Evolutionary conservation across 2,113 vertebrate genomes (phyloP).

Genomic region (Procapra przewalskii): DNA sequence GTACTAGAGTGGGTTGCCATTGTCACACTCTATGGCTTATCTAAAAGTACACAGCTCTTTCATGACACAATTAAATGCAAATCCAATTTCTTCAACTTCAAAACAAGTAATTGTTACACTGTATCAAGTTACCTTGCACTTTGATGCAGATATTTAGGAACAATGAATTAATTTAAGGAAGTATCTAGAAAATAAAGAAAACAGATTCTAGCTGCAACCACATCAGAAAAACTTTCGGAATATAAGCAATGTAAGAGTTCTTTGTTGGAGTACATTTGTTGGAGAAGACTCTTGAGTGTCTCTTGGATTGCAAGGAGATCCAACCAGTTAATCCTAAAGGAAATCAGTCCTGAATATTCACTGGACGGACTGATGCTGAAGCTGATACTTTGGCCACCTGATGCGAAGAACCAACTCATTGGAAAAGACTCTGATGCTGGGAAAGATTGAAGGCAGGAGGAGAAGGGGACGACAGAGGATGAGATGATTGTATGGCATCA

Average conservation of each 20-base stretch:
- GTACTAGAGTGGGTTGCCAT: no score
- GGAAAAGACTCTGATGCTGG: not conserved
- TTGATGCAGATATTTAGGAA: not conserved
- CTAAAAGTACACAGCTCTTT: not conserved
- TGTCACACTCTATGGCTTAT: not conserved
- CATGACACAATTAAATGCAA: not conserved
- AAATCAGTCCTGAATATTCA: not conserved
- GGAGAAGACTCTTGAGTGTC: not conserved
- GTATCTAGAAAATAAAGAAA: not conserved
- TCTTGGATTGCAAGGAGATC: not conserved
- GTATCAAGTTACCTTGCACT: not conserved
- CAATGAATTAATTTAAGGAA: not conserved
- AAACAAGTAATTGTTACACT: not conserved
- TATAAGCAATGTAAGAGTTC: not conserved
- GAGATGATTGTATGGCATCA: not conserved
- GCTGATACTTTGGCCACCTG: not conserved
- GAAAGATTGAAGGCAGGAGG: not conserved
- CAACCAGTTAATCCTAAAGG: not conserved
- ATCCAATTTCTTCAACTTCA: not conserved
- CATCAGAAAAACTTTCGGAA: not conserved
- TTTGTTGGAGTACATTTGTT: not conserved
- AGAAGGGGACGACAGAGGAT: not conserved
- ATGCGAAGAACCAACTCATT: accelerated
- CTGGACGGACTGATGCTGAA: not conserved
- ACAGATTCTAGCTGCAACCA: not conserved